A percentile compares a stretch with the other conserved stretches of the same genome.
These are phyloP conservation scores for Hyperopisus bebe DNA, from an alignment of 2,113 vertebrate species.

Conservation along the genomic window DNA sequence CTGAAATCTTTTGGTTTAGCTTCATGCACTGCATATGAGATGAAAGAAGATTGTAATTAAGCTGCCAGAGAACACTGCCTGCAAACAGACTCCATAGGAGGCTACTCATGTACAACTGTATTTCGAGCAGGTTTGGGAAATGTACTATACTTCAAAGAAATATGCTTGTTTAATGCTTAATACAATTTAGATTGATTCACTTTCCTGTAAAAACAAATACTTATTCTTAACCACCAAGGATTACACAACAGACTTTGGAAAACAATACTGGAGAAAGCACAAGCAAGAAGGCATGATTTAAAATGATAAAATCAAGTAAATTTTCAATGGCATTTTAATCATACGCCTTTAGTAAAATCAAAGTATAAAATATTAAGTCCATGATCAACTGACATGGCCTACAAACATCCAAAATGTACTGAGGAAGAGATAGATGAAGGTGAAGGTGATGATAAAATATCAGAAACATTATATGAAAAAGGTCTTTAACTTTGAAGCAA, in stretches of 20 bases:
- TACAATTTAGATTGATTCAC: background rate
- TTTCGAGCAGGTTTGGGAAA: background rate
- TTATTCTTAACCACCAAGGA: background rate
- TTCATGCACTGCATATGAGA: background rate
- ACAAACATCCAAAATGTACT: background rate
- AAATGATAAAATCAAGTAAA: background rate
- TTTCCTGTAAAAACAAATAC: background rate
- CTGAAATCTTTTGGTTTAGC: slow-evolving; percentile 14
- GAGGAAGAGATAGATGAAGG: background rate
- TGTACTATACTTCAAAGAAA: slow-evolving; percentile 13
- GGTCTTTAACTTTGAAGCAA: background rate
- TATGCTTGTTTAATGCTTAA: background rate
- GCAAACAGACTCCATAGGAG: slow-evolving; percentile 3
- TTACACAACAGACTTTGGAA: background rate
- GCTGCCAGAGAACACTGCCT: background rate
- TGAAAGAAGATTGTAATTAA: slow-evolving; percentile 22
- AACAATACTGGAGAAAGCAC: background rate
- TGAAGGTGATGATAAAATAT: background rate
- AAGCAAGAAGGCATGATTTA: background rate
- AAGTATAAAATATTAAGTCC: background rate
- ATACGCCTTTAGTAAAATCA: background rate
- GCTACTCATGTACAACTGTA: background rate
- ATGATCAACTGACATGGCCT: background rate
- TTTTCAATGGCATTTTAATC: background rate
- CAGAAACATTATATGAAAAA: background rate